Evolutionary conservation across 1,140 invertebrate genomes (phyloP).

Genomic region (Dreissena rostriformis): DNA sequence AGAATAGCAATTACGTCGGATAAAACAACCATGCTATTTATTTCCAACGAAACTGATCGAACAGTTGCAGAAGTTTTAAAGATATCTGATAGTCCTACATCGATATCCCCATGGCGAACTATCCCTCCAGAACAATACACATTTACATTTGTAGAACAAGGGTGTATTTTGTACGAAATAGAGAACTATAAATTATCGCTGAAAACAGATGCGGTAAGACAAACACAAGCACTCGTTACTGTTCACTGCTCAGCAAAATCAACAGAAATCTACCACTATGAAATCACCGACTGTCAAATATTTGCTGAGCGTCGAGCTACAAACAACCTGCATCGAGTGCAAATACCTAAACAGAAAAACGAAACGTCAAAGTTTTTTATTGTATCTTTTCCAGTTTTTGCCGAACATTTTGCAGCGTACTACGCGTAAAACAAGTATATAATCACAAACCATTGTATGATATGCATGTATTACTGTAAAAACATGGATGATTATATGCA

Average conservation of each 20-base stretch:
- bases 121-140: not conserved
- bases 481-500: conserved; percentile 12
- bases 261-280: too few relatives aligned
- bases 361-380: too few relatives aligned
- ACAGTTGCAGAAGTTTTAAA: not conserved
- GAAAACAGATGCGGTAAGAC: conserved; percentile 5
- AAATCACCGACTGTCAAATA: too few relatives aligned
- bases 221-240: not conserved
- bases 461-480: not conserved
- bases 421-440: too few relatives aligned
- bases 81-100: not conserved
- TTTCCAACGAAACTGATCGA: conserved; percentile 1
- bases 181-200: not conserved
- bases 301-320: too few relatives aligned
- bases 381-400: too few relatives aligned
- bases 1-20: conserved; percentile 1
- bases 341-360: too few relatives aligned
- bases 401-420: too few relatives aligned
- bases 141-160: not conserved
- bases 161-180: not conserved
- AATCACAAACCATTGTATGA: too few relatives aligned
- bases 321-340: too few relatives aligned
- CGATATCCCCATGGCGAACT: conserved; percentile 1
- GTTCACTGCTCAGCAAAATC: not conserved
- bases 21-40: not conserved